Base-by-base conservation (phyloP, 2,797 vertebrate genomes). In the Argentina silus region DNA sequence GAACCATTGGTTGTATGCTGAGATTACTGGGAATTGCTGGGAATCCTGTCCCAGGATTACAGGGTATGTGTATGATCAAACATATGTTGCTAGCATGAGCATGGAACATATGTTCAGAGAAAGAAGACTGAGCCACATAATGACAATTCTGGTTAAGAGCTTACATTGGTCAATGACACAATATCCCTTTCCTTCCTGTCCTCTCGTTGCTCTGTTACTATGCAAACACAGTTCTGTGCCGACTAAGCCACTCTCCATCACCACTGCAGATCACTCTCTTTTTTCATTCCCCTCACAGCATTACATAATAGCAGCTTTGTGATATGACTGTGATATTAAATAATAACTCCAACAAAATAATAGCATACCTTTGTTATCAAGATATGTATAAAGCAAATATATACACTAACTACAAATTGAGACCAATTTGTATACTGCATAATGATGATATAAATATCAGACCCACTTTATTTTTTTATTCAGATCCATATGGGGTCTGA, bases 231-330 rank as follows among this genome's bases (percentile, higher is more conserved):
- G 57, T 73, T 75, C 70, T 61, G 69, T 74, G 67, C 66, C 23
- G 59, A 57, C 61, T 74, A 73, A 72, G 72, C 67, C 60, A 15
- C 48, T 12, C 15, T 51, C 11, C 21, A 15, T 27, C 23, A 27
- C 21, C 19, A 51, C 19, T 15, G 21, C 65, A 66, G 10, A 50
- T 66, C 45, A 48, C 59, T 57, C 66, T 74, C 51, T 17, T 44
- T 72, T 55, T 77, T 69, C 47, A 60, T 79, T 82, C 70, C 76
- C 73, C 61, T 81, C 78, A 23, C 67, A 56, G 64, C 47, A 71
- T 90, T 91, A 88, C 77, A 78, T 89, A 91, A 90, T 14, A 82
- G 19, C 70, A 85, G 74, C 89, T 85, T 76, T 69, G 78, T 78
- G 55, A 45, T n/a, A 56, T 65, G 27, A 36, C 27, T 53, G 19